A percentile compares a stretch with the other conserved stretches of the same genome.
These are phyloP conservation scores for Rousettus leschenaultii DNA, from an alignment of 2,113 vertebrate species.

Conservation along the genomic window DNA sequence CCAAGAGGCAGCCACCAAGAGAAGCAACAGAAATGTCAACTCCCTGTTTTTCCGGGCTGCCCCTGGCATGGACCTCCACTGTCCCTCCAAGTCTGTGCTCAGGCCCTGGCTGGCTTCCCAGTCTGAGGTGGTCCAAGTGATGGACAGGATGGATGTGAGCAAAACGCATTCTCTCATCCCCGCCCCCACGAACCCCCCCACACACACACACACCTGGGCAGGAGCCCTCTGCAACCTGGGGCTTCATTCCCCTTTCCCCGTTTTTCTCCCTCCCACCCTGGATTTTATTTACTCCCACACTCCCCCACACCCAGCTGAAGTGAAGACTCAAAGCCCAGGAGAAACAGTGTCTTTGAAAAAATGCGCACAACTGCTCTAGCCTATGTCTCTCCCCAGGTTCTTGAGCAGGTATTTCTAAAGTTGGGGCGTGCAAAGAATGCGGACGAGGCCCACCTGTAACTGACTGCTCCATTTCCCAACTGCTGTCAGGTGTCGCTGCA, in stretches of 20 bases:
- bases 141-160: background rate
- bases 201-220: too few relatives aligned
- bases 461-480: background rate
- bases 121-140: background rate
- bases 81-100: background rate
- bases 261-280: background rate
- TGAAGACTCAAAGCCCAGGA: background rate
- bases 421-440: background rate
- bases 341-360: background rate
- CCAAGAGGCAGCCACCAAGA: background rate
- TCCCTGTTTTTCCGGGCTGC: background rate
- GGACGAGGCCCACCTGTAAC: background rate
- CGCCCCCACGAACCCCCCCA: too few relatives aligned
- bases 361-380: background rate
- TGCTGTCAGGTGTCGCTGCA: background rate
- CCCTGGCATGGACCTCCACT: background rate
- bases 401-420: background rate
- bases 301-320: background rate
- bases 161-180: background rate
- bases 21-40: background rate
- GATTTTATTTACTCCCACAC: background rate
- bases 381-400: background rate
- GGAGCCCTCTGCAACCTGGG: background rate
- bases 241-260: background rate
- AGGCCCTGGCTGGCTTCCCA: background rate